Conservation (phyloP, 2,797 vertebrate genomes). For the Acrocephalus scirpaceus region DNA sequence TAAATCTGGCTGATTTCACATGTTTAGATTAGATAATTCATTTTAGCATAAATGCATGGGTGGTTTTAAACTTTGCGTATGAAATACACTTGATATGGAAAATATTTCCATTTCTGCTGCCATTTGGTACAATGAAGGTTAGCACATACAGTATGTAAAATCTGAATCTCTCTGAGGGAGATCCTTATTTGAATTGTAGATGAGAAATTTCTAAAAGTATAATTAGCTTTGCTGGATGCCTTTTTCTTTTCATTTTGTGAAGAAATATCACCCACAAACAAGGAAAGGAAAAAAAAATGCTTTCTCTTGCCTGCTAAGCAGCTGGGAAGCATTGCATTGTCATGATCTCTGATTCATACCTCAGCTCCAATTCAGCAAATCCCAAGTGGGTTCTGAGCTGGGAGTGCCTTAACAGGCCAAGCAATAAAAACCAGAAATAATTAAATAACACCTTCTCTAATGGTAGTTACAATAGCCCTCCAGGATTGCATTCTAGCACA, state of each 20-base stretch:
- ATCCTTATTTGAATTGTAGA: conserved; percentile 71
- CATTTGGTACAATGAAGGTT: conserved; percentile 63
- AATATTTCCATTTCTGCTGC: conserved; percentile 67
- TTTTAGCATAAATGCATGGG: conserved; percentile 22
- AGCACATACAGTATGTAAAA: conserved; percentile 61
- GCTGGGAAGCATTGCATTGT: background rate
- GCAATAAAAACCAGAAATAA: background rate
- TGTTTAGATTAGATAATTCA: conserved; percentile 18
- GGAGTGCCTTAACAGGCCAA: background rate
- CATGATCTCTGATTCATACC: background rate
- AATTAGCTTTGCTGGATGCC: conserved; percentile 63
- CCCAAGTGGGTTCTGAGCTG: background rate
- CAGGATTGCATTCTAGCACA: background rate
- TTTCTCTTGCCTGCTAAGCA: background rate
- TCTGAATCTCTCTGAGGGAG: conserved; percentile 66
- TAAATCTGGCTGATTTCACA: background rate
- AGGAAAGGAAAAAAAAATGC: background rate
- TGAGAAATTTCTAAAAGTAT: conserved; percentile 64
- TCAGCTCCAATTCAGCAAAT: conserved; percentile 1
- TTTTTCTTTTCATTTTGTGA: conserved; percentile 16
- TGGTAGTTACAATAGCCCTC: background rate
- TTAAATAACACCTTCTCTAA: background rate
- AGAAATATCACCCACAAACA: conserved; percentile 22
- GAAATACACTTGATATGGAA: conserved; percentile 41
- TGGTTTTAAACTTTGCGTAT: conserved; percentile 30